Base-by-base conservation (phyloP, 2,888 invertebrate genomes). In the Harmothoe impar region DNA sequence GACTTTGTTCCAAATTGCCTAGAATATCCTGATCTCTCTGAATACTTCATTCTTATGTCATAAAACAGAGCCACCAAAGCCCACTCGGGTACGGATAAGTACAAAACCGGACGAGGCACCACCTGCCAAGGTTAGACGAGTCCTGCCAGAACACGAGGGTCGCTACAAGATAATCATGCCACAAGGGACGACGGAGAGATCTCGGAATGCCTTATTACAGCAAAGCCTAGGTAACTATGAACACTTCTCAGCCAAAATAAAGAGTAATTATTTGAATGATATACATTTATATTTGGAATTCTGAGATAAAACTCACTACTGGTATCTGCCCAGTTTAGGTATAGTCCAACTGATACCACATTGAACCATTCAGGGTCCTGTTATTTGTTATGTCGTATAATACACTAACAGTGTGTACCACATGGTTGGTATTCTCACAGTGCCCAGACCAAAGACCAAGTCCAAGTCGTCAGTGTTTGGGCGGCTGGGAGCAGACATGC, bases 121-220 rank as follows among this genome's bases (percentile, higher is more conserved):
- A 25, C 10, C 54, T 23, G 95, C 95, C 68, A 95, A 95, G 91
- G 94, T 94, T 68, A 93, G 96, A n/a, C 92, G 95, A 86, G 96
- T 96, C 43, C 93, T 96, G 54, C 96, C 97, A 0, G 97, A 97
- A 92, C 96, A 97, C 93, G 97, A 97, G 93, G 97, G 97, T 15
- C 94, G 95, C 35, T 97, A 96, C 92, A 96, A 96, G 85, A 95
- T 96, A 0, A 96, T 95, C 90, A 96, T 96, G 96, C 96, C 96
- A 0, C 95, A 96, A 90, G 96, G 96, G 25, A 95, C 95, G 12
- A 96, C 96, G 0, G 93, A 95, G 0, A 95, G 95, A 92, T 96
- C 96, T 92, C 95, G 95, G 91, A 96, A 96, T 92, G 96, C 96
- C 90, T 90, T 96, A 25, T 95, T 96, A 56, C 95, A 96, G 85